A percentile compares a stretch with the other conserved stretches of the same genome.
These are phyloP conservation scores for Acromyrmex charruanus DNA, from an alignment of 1,140 invertebrate genomes.

Conservation along the genomic window DNA sequence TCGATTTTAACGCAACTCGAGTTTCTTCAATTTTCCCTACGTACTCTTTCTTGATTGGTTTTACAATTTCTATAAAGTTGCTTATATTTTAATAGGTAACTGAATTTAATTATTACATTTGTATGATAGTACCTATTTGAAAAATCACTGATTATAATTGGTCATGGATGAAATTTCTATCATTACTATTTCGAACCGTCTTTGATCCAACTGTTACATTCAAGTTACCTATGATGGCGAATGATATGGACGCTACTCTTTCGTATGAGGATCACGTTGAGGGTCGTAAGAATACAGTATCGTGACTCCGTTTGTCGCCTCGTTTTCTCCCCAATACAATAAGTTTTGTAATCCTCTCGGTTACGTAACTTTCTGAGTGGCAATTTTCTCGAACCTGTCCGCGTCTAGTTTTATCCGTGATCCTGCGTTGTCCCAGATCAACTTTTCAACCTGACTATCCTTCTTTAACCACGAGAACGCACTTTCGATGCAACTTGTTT, in stretches of 20 bases:
- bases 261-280: conserved; percentile 51
- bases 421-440: background rate
- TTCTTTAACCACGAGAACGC: conserved; percentile 18
- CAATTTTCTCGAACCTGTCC: conserved; percentile 64
- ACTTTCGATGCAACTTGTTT: conserved; percentile 15
- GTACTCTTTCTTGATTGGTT: background rate
- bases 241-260: conserved; percentile 37
- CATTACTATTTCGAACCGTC: background rate
- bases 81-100: background rate
- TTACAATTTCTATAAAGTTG: background rate
- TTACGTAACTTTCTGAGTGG: conserved; percentile 73
- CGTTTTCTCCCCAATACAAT: conserved; percentile 64
- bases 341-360: conserved; percentile 73
- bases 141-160: background rate
- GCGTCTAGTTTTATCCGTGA: conserved; percentile 38
- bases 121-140: background rate
- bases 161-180: conserved; percentile 1
- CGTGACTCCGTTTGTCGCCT: conserved; percentile 64
- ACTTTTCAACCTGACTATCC: conserved; percentile 20
- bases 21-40: background rate
- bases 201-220: background rate
- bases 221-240: background rate
- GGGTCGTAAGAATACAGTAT: conserved; percentile 54
- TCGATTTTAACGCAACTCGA: background rate
- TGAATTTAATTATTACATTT: conserved; percentile 1